Evolutionary conservation across 2,113 vertebrate species (phyloP).

Genomic region (Sapajus apella): DNA sequence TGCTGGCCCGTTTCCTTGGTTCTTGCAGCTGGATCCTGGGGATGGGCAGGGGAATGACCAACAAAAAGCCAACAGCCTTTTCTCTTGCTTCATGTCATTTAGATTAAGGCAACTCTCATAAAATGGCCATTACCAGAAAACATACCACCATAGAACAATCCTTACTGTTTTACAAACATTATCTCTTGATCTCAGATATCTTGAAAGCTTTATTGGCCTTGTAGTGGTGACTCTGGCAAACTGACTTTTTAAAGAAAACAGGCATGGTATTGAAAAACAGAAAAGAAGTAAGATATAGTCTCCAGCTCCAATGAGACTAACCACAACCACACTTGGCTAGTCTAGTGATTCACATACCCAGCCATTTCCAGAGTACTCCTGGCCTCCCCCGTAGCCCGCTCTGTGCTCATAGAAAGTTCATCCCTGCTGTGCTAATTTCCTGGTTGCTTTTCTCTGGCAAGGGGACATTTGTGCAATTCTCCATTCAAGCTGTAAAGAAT

Average conservation of each 20-base stretch:
- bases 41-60: background rate
- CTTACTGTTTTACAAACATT: background rate
- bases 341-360: background rate
- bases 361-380: background rate
- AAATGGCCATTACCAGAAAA: background rate
- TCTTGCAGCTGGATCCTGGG: background rate
- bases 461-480: background rate
- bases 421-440: background rate
- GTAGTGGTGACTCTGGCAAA: background rate
- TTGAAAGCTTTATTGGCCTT: background rate
- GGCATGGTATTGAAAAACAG: background rate
- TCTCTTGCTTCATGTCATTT: background rate
- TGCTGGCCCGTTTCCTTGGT: background rate
- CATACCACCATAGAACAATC: background rate
- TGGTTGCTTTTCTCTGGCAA: background rate
- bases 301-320: background rate
- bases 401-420: background rate
- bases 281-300: background rate
- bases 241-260: background rate
- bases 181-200: conserved; percentile 9
- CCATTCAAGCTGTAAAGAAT: conserved; percentile 50
- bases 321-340: background rate
- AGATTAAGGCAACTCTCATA: background rate
- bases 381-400: fast-evolving
- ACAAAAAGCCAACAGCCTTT: background rate